phyloP scores from a whole-genome alignment of 2,888 invertebrate species.

The Apodemia zela region DNA sequence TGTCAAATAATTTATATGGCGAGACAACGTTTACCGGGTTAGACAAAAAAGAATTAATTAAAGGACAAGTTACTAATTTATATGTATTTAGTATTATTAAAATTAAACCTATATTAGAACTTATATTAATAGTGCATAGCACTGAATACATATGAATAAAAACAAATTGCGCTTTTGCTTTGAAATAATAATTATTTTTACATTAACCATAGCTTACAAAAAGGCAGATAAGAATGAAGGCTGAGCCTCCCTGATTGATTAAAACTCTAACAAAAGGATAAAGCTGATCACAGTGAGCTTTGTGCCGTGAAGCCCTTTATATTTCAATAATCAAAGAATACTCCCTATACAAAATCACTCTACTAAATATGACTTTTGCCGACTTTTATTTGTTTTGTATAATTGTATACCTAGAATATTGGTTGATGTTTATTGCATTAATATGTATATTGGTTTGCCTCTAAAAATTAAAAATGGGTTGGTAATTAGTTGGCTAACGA shows the following conservation, averaged over 20 bases:
- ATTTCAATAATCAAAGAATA: constrained; percentile 70
- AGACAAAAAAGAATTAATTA: no score
- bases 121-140: no score
- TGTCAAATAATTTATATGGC: no score
- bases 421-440: no score
- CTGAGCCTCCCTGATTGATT: constrained; percentile 70
- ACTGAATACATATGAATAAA: no score
- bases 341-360: constrained; percentile 56
- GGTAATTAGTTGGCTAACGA: no score
- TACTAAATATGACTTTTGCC: constrained; percentile 52
- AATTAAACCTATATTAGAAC: no score
- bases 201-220: constrained; percentile 4
- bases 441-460: no score
- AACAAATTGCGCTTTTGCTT: neutral
- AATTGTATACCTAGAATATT: constrained; percentile 20
- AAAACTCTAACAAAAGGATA: constrained; percentile 76
- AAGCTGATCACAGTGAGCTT: constrained; percentile 71
- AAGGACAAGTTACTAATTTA: no score
- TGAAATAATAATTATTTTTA: constrained; percentile 6
- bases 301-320: constrained; percentile 72
- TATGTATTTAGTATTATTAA: no score
- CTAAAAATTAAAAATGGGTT: no score
- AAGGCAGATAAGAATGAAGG: constrained; percentile 26
- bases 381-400: constrained; percentile 25
- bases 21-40: no score